Percentiles rank a stretch among this genome's conserved stretches.
Evolutionary conservation across 2,113 vertebrate species (phyloP).

Genomic region (Sclerurus mexicanus): DNA sequence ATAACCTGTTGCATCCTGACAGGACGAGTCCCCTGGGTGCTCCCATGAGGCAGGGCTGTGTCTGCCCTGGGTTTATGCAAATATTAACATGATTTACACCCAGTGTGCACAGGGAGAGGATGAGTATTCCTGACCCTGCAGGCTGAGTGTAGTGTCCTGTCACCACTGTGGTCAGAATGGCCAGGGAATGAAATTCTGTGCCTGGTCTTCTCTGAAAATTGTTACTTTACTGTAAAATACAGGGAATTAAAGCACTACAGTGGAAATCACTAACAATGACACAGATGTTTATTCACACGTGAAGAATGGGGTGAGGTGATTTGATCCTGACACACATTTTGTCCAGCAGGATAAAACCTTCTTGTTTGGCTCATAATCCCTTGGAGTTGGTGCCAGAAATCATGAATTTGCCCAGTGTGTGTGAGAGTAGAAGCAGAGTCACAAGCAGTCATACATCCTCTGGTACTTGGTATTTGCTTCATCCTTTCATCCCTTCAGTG

Average conservation of each 20-base stretch:
- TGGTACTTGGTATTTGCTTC: neutral
- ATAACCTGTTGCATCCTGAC: neutral
- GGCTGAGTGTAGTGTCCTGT: neutral
- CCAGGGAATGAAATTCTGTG: no score
- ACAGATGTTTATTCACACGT: neutral
- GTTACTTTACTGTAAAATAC: neutral
- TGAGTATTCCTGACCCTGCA: neutral
- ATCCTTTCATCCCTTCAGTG: neutral
- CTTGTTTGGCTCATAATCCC: neutral
- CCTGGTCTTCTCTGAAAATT: neutral
- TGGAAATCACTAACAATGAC: neutral
- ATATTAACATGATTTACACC: neutral
- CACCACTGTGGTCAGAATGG: neutral
- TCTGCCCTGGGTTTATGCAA: neutral
- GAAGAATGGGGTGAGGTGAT: neutral
- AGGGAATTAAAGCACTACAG: neutral
- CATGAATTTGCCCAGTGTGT: neutral
- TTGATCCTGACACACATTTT: neutral
- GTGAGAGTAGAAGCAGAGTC: neutral
- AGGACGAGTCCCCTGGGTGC: neutral
- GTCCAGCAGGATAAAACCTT: neutral
- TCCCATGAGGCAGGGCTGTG: neutral
- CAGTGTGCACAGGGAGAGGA: rapidly evolving
- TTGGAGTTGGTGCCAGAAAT: neutral
- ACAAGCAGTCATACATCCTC: neutral